These are phyloP conservation scores for Drosophila miranda DNA, from an alignment of 1,140 invertebrate species.

Conservation along the genomic window DNA sequence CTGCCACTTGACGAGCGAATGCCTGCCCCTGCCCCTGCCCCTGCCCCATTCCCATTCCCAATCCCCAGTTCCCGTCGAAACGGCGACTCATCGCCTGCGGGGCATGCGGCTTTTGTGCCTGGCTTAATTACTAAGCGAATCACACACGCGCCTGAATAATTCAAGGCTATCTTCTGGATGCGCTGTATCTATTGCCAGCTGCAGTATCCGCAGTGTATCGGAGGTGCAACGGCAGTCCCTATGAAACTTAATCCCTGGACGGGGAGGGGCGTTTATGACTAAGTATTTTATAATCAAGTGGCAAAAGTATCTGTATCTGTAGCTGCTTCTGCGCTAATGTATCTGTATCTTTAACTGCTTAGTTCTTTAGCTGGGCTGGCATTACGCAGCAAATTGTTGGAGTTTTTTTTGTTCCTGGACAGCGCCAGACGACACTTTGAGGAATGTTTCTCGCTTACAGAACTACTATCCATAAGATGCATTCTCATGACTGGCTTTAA, in stretches of 20 bases:
- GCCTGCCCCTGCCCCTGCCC: conserved; percentile 15
- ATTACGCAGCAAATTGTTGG: no score
- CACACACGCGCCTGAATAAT: conserved; percentile 80
- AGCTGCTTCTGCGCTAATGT: neutral
- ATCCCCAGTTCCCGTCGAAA: conserved; percentile 29
- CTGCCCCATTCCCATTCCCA: conserved; percentile 7
- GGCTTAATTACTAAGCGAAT: conserved; percentile 80
- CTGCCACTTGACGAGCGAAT: conserved; percentile 69
- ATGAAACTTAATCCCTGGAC: conserved; percentile 45
- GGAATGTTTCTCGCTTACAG: no score
- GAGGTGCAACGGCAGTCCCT: conserved; percentile 28
- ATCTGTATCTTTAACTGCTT: neutral
- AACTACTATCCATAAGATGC: no score
- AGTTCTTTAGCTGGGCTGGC: no score
- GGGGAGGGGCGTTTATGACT: conserved; percentile 50
- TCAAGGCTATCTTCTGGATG: conserved; percentile 72
- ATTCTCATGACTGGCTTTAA: no score
- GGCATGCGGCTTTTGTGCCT: conserved; percentile 70
- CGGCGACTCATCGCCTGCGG: conserved; percentile 59
- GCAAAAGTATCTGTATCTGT: conserved; percentile 41
- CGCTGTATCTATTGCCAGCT: conserved; percentile 68
- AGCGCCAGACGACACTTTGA: no score
- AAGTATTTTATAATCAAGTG: conserved; percentile 76
- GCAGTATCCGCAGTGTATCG: neutral
- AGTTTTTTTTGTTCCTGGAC: no score